These are phyloP conservation scores for Hanleya hanleyi DNA, from an alignment of 2,888 invertebrate species.

Conservation along the genomic window DNA sequence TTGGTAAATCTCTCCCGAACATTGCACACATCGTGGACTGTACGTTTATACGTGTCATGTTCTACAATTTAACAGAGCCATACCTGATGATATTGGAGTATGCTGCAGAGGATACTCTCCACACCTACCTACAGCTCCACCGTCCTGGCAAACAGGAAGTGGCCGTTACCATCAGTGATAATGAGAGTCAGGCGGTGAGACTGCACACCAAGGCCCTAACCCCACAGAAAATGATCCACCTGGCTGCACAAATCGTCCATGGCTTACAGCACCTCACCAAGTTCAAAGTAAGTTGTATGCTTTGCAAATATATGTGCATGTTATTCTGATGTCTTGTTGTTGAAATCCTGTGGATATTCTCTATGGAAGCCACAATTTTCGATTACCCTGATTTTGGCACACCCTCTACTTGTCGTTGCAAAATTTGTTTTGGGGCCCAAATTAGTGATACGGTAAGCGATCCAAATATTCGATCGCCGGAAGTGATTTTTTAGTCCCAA, in stretches of 20 bases:
- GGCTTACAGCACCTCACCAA: constrained; percentile 60
- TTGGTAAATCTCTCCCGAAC: constrained; percentile 54
- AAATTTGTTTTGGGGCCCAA: too few species aligned
- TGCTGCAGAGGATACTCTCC: constrained; percentile 58
- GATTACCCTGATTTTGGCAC: too few species aligned
- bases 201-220: constrained; percentile 52
- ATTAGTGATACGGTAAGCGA: too few species aligned
- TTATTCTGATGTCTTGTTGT: too few species aligned
- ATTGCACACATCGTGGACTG: constrained; percentile 59
- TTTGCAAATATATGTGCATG: too few species aligned
- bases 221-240: constrained; percentile 53
- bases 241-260: constrained; percentile 57
- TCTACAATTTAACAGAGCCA: constrained; percentile 47
- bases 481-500: too few species aligned
- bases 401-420: too few species aligned
- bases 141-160: constrained; percentile 58
- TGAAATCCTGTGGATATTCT: too few species aligned
- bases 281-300: constrained; percentile 56
- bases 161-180: constrained; percentile 46
- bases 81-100: constrained; percentile 64
- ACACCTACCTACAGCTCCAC: constrained; percentile 56
- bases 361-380: too few species aligned
- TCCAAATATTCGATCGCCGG: too few species aligned
- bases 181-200: constrained; percentile 46
- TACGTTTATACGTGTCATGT: too few species aligned